Evolutionary conservation across 2,797 vertebrate species (phyloP).

Genomic region (Prionace glauca): DNA sequence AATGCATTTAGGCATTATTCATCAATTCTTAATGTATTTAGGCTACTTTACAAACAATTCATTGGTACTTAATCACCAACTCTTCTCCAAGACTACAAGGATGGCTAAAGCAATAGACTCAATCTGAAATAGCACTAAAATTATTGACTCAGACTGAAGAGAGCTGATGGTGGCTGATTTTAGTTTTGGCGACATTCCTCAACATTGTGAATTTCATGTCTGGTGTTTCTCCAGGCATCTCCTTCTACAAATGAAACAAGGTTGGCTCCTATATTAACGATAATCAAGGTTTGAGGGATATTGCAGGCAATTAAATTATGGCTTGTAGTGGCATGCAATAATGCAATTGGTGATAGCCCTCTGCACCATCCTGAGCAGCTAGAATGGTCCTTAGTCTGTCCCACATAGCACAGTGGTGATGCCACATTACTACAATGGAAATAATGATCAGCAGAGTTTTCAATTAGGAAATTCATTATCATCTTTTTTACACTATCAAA

Average conservation of each 20-base stretch:
- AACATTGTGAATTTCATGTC: no score
- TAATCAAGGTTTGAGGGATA: neutral
- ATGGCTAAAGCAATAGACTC: no score
- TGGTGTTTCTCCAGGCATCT: neutral
- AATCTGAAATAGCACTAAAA: no score
- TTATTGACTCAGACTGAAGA: no score
- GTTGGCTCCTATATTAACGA: neutral
- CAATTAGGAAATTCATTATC: neutral
- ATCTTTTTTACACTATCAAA: neutral
- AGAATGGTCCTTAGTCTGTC: neutral
- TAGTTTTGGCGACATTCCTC: no score
- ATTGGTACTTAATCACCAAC: no score
- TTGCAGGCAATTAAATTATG: neutral
- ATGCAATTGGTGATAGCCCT: no score
- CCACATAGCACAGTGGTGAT: neutral
- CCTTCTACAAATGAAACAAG: neutral
- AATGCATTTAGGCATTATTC: neutral
- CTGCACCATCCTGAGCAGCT: no score
- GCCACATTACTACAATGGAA: neutral
- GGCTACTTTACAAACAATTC: no score
- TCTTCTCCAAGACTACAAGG: no score
- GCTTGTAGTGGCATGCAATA: neutral
- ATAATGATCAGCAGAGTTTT: no score
- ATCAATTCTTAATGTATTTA: neutral
- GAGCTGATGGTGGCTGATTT: no score